Conservation (phyloP, 2,113 vertebrate genomes). For the Oncorhynchus mykiss region DNA sequence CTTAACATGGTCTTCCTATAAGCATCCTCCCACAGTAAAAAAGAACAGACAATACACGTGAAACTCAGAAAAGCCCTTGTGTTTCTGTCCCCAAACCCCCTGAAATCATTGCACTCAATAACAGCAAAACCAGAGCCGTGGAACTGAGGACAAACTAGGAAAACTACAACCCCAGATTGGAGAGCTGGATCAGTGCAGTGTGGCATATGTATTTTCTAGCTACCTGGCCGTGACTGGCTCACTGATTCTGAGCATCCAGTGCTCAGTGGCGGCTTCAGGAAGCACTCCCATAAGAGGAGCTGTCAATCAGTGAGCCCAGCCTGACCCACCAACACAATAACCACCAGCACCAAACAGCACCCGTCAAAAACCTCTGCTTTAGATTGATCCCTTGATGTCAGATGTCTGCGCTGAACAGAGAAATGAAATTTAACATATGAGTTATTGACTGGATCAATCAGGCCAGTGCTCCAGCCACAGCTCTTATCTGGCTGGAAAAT, state of each 20-base stretch:
- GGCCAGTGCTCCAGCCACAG: constrained; percentile 4
- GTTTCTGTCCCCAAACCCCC: constrained; percentile 27
- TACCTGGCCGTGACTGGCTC: constrained; percentile 57
- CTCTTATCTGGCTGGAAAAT: background rate
- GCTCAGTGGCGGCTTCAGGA: constrained; percentile 4
- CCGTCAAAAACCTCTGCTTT: constrained; percentile 7
- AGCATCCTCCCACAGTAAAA: constrained; percentile 9
- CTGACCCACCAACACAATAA: background rate
- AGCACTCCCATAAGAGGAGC: constrained; percentile 10
- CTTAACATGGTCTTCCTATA: no score
- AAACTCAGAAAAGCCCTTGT: background rate
- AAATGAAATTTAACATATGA: constrained; percentile 43
- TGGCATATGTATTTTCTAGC: background rate
- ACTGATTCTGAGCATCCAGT: constrained; percentile 25
- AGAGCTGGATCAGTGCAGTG: background rate
- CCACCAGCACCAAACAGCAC: background rate
- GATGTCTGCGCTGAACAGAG: constrained; percentile 19
- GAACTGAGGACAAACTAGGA: constrained; percentile 44
- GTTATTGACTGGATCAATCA: constrained; percentile 58
- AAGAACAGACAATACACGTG: background rate
- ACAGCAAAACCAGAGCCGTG: constrained; percentile 42
- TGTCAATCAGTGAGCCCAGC: constrained; percentile 15
- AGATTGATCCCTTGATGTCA: background rate
- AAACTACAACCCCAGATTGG: constrained; percentile 51
- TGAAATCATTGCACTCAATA: constrained; percentile 47